Evolutionary conservation across 1,140 invertebrate genomes (phyloP).

Genomic region (Nasonia longicornis): DNA sequence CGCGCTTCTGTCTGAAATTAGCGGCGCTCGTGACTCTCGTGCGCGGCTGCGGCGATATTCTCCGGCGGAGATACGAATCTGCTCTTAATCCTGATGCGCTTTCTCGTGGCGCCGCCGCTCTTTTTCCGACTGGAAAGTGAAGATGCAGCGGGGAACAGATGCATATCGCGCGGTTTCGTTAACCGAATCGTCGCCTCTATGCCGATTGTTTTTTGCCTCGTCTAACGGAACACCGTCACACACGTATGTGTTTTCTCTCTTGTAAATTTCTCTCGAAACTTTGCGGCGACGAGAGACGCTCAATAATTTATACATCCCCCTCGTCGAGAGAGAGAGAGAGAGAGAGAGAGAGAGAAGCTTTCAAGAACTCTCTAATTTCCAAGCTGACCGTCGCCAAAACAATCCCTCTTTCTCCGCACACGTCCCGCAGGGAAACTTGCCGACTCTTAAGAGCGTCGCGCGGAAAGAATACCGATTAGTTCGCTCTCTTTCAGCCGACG

Average conservation of each 20-base stretch:
- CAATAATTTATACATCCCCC: background rate
- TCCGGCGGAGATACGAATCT: slow-evolving; percentile 27
- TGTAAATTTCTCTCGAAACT: background rate
- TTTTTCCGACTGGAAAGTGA: slow-evolving; percentile 20
- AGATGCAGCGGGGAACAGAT: slow-evolving; percentile 13
- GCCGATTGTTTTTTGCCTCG: too few relatives aligned
- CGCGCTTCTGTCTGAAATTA: slow-evolving; percentile 5
- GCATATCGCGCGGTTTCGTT: slow-evolving; percentile 11
- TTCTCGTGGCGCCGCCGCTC: background rate
- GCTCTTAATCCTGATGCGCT: slow-evolving; percentile 33
- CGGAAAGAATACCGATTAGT: slow-evolving; percentile 59
- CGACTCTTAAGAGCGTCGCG: slow-evolving; percentile 47
- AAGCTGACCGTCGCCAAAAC: slow-evolving; percentile 23
- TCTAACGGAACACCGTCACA: background rate
- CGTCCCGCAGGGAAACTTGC: background rate
- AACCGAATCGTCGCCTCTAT: slow-evolving; percentile 32
- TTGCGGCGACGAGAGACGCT: background rate
- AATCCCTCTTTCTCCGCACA: slow-evolving; percentile 5
- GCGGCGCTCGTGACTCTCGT: slow-evolving; percentile 15
- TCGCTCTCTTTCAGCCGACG: slow-evolving; percentile 12
- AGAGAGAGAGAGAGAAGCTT: background rate
- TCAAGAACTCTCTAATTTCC: slow-evolving; percentile 38
- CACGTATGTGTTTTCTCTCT: background rate
- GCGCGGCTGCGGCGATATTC: background rate
- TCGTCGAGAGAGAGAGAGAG: background rate